Conservation (phyloP, 1,140 invertebrate genomes). For the Arion vulgaris region DNA sequence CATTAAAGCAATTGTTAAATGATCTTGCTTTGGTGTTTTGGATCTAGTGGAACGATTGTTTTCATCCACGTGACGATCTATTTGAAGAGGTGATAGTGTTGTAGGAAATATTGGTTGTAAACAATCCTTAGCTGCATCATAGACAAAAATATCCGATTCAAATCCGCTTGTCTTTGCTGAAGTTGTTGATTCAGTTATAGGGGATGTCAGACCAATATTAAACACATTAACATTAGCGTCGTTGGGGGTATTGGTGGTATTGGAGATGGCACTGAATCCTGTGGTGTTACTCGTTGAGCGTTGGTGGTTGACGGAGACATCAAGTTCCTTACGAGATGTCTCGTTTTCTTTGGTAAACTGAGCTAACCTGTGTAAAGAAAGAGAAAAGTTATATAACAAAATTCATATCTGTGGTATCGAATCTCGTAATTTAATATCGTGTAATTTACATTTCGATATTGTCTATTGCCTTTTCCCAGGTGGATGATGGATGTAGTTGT, state of each 20-base stretch:
- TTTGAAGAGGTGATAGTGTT: not conserved
- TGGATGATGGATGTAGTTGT: too few relatives aligned
- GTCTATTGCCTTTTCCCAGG: too few relatives aligned
- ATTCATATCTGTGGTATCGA: too few relatives aligned
- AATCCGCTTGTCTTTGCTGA: not conserved
- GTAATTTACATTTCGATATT: too few relatives aligned
- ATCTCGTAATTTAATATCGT: too few relatives aligned
- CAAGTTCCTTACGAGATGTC: conserved; percentile 27
- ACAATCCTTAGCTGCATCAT: not conserved
- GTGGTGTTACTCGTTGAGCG: not conserved
- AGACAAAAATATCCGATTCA: not conserved
- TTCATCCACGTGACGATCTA: not conserved
- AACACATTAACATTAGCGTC: not conserved
- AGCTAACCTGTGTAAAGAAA: conserved; percentile 19
- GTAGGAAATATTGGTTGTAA: not conserved
- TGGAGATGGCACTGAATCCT: not conserved
- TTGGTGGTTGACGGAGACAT: conserved; percentile 26
- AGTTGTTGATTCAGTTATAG: not conserved
- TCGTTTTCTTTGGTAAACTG: conserved; percentile 39
- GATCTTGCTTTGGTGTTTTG: conserved; percentile 35
- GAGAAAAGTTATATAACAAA: not conserved
- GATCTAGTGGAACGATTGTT: conserved; percentile 7
- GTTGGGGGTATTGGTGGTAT: not conserved
- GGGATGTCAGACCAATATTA: not conserved
- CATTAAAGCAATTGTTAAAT: conserved; percentile 35